Evolutionary conservation across 2,113 vertebrate genomes (phyloP).

Genomic region (Rhinopomastus cyanomelas): DNA sequence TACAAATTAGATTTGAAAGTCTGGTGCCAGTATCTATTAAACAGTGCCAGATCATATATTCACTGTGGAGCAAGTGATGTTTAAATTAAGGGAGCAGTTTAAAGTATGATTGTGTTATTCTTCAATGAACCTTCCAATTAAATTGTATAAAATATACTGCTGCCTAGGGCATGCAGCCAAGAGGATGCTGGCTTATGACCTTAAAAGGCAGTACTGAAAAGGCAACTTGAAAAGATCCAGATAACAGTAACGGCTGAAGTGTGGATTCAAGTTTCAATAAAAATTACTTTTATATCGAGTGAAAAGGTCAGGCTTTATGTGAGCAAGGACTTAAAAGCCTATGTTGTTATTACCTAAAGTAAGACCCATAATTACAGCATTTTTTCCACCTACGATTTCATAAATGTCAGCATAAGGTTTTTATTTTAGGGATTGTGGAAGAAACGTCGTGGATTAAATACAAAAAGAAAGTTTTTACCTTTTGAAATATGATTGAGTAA

Average conservation of each 20-base stretch:
- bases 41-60: not conserved
- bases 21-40: not conserved
- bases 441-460: conserved; percentile 1
- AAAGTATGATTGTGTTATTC: not conserved
- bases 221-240: not conserved
- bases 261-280: conserved; percentile 13
- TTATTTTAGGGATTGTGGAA: conserved; percentile 24
- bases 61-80: not conserved
- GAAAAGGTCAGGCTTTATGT: conserved; percentile 50
- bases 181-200: not conserved
- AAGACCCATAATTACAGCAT: not conserved
- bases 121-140: not conserved
- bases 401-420: conserved; percentile 55
- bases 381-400: conserved; percentile 35
- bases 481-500: not conserved
- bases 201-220: conserved; percentile 3
- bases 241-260: not conserved
- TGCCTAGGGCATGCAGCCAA: not conserved
- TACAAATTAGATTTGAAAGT: not conserved
- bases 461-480: not conserved
- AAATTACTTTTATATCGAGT: not conserved
- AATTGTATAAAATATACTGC: not conserved
- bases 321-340: conserved; percentile 40
- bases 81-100: not conserved
- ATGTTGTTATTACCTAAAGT: not conserved